Evolutionary conservation across 2,888 invertebrate species (phyloP).

Genomic region (Matsumyia berberina): DNA sequence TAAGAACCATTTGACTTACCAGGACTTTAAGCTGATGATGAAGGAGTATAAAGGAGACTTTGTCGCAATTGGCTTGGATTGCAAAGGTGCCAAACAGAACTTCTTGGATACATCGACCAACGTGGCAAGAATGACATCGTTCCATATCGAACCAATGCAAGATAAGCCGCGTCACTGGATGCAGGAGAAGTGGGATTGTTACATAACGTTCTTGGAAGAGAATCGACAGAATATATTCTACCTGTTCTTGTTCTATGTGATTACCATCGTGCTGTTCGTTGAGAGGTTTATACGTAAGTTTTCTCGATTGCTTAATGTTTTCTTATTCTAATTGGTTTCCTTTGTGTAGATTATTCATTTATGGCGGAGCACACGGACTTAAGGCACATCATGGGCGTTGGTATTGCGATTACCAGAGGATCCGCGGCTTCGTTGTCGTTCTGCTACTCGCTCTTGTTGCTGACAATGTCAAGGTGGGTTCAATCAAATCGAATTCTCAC

Average conservation of each 20-base stretch:
- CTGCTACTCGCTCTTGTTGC: constrained; percentile 94
- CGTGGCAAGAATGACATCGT: constrained; percentile 97
- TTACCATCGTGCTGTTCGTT: constrained; percentile 96
- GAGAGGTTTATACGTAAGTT: constrained; percentile 95
- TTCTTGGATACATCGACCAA: constrained; percentile 97
- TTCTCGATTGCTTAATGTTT: background rate
- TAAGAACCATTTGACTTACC: constrained; percentile 95
- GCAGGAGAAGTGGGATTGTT: constrained; percentile 92
- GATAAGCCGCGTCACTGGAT: constrained; percentile 90
- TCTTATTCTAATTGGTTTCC: background rate
- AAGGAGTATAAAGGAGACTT: constrained; percentile 98
- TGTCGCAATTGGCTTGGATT: constrained; percentile 96
- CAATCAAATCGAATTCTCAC: background rate
- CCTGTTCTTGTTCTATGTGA: constrained; percentile 96
- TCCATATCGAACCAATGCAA: constrained; percentile 93
- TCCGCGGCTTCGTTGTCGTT: constrained; percentile 97
- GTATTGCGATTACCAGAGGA: constrained; percentile 97
- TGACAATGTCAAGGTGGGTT: constrained; percentile 92
- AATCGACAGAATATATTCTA: constrained; percentile 98
- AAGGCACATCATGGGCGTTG: constrained; percentile 98
- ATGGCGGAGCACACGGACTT: constrained; percentile 98
- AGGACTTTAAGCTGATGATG: constrained; percentile 98
- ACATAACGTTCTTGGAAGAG: constrained; percentile 96
- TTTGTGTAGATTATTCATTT: constrained; percentile 92
- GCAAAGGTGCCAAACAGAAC: constrained; percentile 97